Percentiles rank a stretch among this genome's conserved stretches.
Evolutionary conservation across 2,888 invertebrate genomes (phyloP).

Genomic region (Zhengitettix transpicula): DNA sequence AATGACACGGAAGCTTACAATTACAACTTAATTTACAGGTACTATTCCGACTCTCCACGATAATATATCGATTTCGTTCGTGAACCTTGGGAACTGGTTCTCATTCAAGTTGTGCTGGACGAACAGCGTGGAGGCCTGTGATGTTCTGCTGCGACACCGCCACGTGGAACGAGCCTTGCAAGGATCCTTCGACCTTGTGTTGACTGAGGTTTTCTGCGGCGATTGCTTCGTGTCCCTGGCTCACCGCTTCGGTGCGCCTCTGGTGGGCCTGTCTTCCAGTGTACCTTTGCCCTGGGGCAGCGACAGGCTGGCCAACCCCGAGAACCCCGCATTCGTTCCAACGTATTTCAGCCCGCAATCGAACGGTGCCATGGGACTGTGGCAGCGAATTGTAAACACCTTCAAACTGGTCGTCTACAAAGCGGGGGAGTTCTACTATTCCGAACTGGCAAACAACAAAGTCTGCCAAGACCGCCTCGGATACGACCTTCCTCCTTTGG

Average conservation of each 20-base stretch:
- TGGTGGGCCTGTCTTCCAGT: constrained; percentile 12
- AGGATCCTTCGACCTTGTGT: constrained; percentile 17
- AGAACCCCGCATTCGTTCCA: constrained; percentile 16
- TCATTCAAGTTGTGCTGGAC: too few relatives aligned
- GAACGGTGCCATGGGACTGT: constrained; percentile 13
- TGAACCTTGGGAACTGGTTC: too few relatives aligned
- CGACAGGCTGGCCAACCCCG: constrained; percentile 13
- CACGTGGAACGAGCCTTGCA: neutral
- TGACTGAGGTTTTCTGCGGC: constrained; percentile 17
- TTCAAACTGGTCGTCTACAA: neutral
- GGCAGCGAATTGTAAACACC: neutral
- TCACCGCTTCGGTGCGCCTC: constrained; percentile 13
- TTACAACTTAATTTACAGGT: too few relatives aligned
- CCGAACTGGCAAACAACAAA: neutral
- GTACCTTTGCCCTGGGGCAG: constrained; percentile 11
- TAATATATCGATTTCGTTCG: too few relatives aligned
- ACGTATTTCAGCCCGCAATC: constrained; percentile 15
- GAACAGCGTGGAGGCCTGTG: too few relatives aligned
- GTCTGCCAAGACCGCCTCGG: constrained; percentile 19
- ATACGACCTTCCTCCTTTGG: constrained; percentile 26
- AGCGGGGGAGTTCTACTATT: neutral
- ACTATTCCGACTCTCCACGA: too few relatives aligned
- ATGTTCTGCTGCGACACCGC: neutral
- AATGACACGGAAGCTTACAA: too few relatives aligned
- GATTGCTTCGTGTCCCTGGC: constrained; percentile 17